Conservation (phyloP, 2,888 invertebrate genomes). For the Miltochrista miniata region DNA sequence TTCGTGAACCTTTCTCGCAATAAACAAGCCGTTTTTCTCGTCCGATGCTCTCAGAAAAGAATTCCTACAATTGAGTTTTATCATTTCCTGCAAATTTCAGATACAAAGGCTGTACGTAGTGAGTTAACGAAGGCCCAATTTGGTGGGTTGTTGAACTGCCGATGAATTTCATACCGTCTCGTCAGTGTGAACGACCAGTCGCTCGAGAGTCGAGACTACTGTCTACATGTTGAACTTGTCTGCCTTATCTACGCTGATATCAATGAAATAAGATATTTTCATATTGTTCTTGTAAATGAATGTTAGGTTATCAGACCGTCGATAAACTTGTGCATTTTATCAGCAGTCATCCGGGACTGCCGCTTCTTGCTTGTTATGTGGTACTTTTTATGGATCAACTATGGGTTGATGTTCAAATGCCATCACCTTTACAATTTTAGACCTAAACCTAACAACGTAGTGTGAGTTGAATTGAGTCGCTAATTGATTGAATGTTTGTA, state of each 20-base stretch:
- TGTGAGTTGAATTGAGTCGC: too few relatives aligned
- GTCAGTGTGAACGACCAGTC: slow-evolving; percentile 29
- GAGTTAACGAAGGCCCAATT: slow-evolving; percentile 31
- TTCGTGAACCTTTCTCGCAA: slow-evolving; percentile 20
- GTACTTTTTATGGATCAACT: too few relatives aligned
- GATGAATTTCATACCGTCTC: slow-evolving; percentile 18
- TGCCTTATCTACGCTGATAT: slow-evolving; percentile 6
- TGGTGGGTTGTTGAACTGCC: slow-evolving; percentile 11
- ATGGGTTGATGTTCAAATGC: too few relatives aligned
- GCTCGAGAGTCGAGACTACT: slow-evolving; percentile 8
- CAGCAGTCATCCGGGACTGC: not conserved
- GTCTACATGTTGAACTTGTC: slow-evolving; percentile 29
- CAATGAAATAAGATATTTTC: not conserved
- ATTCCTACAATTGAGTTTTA: slow-evolving; percentile 37
- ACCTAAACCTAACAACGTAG: too few relatives aligned
- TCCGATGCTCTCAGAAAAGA: slow-evolving; percentile 18
- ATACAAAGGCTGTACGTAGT: slow-evolving; percentile 25
- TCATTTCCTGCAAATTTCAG: slow-evolving; percentile 29
- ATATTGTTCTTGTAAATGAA: not conserved
- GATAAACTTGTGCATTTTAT: not conserved
- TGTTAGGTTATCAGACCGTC: not conserved
- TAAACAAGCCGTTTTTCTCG: slow-evolving; percentile 22
- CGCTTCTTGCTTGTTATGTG: not conserved
- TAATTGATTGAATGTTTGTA: too few relatives aligned
- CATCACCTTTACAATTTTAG: too few relatives aligned